Base-by-base conservation (phyloP, 1,140 invertebrate genomes). In the Drosophila bipectinata region DNA sequence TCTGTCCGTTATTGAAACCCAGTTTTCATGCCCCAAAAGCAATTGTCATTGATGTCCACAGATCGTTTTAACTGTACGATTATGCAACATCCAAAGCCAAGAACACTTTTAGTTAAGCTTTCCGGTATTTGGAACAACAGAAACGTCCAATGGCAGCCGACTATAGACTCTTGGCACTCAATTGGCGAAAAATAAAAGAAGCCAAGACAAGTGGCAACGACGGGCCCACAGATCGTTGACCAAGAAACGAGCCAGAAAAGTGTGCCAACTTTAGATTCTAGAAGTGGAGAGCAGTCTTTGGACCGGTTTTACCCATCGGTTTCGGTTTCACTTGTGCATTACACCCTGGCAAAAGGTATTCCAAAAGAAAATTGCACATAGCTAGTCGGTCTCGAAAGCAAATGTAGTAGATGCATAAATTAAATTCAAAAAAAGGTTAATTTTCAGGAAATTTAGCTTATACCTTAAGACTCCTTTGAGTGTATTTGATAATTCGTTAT, bases 231-330 rank as follows among this genome's bases (percentile, higher is more conserved):
- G 62, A 77, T 58, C 58, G 75, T 67, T 77, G 56, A 71, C 66
- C 80, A 80, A 79, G 59, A 77, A 77, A 71, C 41, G 34, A 61
- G 39, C 39, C 41, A 30, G 18, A 72, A 74, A 84, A 77, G 77
- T 85, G 74, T 69, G 82, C 84, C 82, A 87, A 62, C 54, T 45
- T 32, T 37, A 24, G 61, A 78, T 72, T 79, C 62, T 79, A 72
- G 63, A 84, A 79, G 80, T 68, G 60, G 78, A 72, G 56, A 53
- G 58, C 24, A 56, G 44, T 55, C 32, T 57, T 61, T 63, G 68
- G 59, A 81, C 77, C 73, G 63, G 82, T 84, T 84, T 72, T 30
- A 14, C 41, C 24, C 34, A 62, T 60, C 32, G 53, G 37, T 71
- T 75, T 74, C 15, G 34, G 15, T 39, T 52, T 39, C 34, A 49